Evolutionary conservation across 2,888 invertebrate genomes (phyloP).

Genomic region (Ditula angustiorana): DNA sequence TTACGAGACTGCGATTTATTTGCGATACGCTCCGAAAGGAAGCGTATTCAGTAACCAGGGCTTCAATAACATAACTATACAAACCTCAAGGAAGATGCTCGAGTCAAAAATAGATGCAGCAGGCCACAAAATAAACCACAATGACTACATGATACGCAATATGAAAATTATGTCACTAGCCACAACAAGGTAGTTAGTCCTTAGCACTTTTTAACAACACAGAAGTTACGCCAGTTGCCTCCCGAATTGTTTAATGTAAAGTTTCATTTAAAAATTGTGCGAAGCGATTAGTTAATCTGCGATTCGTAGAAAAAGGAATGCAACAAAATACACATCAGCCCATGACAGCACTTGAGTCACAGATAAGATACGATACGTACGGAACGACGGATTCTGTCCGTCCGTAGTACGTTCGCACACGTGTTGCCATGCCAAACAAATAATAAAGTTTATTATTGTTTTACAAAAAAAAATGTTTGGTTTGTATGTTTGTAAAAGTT

Average conservation of each 20-base stretch:
- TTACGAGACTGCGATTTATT: background rate
- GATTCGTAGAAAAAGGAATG: constrained; percentile 54
- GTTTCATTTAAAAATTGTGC: constrained; percentile 45
- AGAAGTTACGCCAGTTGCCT: constrained; percentile 45
- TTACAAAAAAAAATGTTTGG: too few relatives aligned
- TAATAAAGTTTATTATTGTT: too few relatives aligned
- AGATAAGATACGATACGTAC: constrained; percentile 34
- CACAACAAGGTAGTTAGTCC: constrained; percentile 50
- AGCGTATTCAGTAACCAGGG: constrained; percentile 9
- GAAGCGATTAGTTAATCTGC: constrained; percentile 45
- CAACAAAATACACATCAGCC: constrained; percentile 54
- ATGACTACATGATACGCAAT: constrained; percentile 78
- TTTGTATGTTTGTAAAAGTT: too few relatives aligned
- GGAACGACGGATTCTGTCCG: too few relatives aligned
- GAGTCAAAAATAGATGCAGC: constrained; percentile 72
- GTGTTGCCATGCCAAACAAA: constrained; percentile 20
- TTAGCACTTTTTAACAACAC: constrained; percentile 45
- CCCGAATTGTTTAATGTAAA: constrained; percentile 51
- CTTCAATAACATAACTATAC: constrained; percentile 48
- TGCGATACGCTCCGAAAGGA: background rate
- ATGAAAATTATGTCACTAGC: constrained; percentile 62
- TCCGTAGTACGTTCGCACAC: too few relatives aligned
- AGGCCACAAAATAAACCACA: constrained; percentile 76
- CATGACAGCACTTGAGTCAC: constrained; percentile 41
- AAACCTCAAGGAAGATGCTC: constrained; percentile 60